These are phyloP conservation scores for Ara ararauna DNA, from an alignment of 2,797 vertebrate species.

Conservation along the genomic window DNA sequence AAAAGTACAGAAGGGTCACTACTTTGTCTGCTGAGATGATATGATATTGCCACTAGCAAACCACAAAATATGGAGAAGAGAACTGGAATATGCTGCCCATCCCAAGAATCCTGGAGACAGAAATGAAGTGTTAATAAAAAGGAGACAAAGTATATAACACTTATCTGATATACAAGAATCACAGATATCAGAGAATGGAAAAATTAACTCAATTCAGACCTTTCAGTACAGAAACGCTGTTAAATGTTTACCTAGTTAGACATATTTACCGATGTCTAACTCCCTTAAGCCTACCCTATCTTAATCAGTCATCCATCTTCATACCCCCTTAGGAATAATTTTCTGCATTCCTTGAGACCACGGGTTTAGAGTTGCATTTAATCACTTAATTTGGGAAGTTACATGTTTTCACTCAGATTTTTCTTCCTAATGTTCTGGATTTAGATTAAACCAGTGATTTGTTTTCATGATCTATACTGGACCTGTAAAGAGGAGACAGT, in stretches of 20 bases:
- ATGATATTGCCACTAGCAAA: conserved; percentile 94
- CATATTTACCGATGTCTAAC: neutral
- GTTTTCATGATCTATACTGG: neutral
- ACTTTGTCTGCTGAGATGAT: conserved; percentile 98
- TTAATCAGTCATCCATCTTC: neutral
- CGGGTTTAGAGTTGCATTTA: neutral
- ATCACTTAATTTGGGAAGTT: neutral
- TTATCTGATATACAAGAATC: neutral
- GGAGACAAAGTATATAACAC: neutral
- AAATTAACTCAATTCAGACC: neutral
- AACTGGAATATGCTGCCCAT: conserved; percentile 97
- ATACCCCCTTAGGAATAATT: neutral
- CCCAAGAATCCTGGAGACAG: conserved; percentile 91
- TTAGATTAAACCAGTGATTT: neutral
- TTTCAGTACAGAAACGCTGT: neutral
- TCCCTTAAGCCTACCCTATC: neutral
- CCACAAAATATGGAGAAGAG: conserved; percentile 97
- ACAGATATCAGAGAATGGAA: fast-evolving
- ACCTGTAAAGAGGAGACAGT: neutral
- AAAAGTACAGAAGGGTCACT: conserved; percentile 95
- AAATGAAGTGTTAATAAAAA: neutral
- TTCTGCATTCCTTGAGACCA: neutral
- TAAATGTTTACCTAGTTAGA: neutral
- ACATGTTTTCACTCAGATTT: neutral
- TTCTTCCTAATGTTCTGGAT: neutral